Evolutionary conservation across 2,113 vertebrate species (phyloP).

Genomic region (Hystrix cristata): DNA sequence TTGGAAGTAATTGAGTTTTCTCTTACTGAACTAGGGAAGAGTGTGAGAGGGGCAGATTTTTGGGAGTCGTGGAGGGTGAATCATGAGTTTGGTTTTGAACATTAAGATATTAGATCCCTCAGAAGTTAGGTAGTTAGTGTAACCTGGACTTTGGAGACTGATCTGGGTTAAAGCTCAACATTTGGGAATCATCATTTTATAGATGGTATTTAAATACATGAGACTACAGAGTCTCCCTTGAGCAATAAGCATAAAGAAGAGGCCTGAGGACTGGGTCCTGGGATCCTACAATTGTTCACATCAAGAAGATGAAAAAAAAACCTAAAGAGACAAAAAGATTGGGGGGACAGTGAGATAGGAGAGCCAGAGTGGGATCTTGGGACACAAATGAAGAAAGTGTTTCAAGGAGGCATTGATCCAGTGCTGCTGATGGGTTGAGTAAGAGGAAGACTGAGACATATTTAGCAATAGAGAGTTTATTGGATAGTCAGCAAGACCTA

Average conservation of each 20-base stretch:
- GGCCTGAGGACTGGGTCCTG: neutral
- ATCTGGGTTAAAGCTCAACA: neutral
- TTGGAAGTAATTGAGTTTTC: neutral
- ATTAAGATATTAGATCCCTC: neutral
- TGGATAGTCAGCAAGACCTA: neutral
- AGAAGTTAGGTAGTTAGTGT: neutral
- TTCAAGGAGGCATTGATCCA: neutral
- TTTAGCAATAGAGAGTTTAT: neutral
- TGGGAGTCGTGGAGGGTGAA: neutral
- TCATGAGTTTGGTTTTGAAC: constrained; percentile 6
- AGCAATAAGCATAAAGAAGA: neutral
- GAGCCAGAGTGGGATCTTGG: neutral
- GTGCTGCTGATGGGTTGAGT: neutral
- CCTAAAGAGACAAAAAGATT: neutral
- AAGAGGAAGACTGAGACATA: neutral
- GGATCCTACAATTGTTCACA: neutral
- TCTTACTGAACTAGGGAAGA: neutral
- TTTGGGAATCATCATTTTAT: constrained; percentile 24
- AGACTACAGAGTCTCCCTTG: neutral
- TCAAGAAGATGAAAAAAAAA: neutral
- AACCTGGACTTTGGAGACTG: constrained; percentile 2
- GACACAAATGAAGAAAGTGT: neutral
- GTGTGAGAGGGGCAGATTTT: neutral
- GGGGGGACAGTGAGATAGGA: neutral
- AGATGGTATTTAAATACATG: neutral